Percentiles rank a stretch among this genome's conserved stretches.
These are phyloP conservation scores for Heteropelma amictum DNA, from an alignment of 2,888 invertebrate species.

Conservation along the genomic window DNA sequence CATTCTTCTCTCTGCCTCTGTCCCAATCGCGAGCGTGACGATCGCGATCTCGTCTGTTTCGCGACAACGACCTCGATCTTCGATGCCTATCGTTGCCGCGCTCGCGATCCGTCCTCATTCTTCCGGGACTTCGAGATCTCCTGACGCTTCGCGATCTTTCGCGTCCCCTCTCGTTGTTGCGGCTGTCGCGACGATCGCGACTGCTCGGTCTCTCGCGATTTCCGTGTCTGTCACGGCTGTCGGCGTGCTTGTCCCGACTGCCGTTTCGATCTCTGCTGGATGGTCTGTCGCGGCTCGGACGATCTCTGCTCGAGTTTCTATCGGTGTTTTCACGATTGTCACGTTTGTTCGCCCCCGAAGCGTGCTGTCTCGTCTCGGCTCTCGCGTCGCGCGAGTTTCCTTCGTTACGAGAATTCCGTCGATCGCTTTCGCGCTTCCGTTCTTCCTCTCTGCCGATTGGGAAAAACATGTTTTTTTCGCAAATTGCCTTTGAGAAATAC, in stretches of 20 bases:
- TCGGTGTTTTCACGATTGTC: constrained; percentile 61
- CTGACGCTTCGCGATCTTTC: constrained; percentile 71
- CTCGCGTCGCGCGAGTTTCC: constrained; percentile 62
- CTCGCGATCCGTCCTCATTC: constrained; percentile 66
- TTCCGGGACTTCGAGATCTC: constrained; percentile 73
- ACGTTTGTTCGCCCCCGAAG: constrained; percentile 39
- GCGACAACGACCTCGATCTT: constrained; percentile 69
- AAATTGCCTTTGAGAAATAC: no score
- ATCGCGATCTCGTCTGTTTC: constrained; percentile 72
- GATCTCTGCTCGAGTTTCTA: constrained; percentile 57
- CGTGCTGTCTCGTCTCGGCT: constrained; percentile 56
- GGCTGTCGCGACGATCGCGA: constrained; percentile 73
- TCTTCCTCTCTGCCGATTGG: constrained; percentile 66
- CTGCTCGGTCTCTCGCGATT: constrained; percentile 75
- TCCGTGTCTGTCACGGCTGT: constrained; percentile 66
- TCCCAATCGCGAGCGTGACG: constrained; percentile 74
- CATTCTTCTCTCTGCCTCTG: constrained; percentile 75
- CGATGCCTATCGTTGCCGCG: constrained; percentile 71
- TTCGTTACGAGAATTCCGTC: constrained; percentile 67
- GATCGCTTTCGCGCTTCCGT: constrained; percentile 65
- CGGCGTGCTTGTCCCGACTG: constrained; percentile 61
- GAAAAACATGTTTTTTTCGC: no score
- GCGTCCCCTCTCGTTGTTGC: constrained; percentile 69
- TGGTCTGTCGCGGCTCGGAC: constrained; percentile 60
- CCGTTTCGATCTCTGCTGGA: constrained; percentile 56